Evolutionary conservation across 2,888 invertebrate genomes (phyloP).

Genomic region (Caenorhabditis uteleia): DNA sequence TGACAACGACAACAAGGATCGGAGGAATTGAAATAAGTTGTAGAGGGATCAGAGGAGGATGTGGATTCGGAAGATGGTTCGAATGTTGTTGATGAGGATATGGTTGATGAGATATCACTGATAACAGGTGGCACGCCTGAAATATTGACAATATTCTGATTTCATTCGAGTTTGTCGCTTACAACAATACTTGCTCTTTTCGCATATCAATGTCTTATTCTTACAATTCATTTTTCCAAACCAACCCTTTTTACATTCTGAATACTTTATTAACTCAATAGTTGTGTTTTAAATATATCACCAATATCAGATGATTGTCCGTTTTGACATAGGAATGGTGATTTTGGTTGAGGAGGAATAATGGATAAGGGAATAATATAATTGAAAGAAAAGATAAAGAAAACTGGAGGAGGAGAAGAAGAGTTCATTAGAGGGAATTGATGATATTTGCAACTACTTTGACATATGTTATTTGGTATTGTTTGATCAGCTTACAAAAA

Average conservation of each 20-base stretch:
- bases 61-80: background rate
- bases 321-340: slow-evolving; percentile 15
- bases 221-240: slow-evolving; percentile 13
- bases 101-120: background rate
- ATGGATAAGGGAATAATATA: background rate
- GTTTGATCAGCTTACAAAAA: background rate
- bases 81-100: background rate
- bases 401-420: too few species aligned
- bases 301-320: slow-evolving; percentile 9
- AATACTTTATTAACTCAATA: background rate
- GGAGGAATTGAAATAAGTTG: background rate
- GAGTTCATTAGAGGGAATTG: too few species aligned
- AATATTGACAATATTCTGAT: background rate
- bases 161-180: slow-evolving; percentile 1
- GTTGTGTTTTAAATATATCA: background rate
- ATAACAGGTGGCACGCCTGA: slow-evolving; percentile 1
- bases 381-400: too few species aligned
- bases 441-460: too few species aligned
- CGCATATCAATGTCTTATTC: slow-evolving; percentile 12
- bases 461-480: too few species aligned
- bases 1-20: slow-evolving; percentile 13
- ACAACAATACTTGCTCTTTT: slow-evolving; percentile 21
- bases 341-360: background rate
- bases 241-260: slow-evolving; percentile 17
- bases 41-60: background rate